Percentiles rank a stretch among this genome's conserved stretches.
Evolutionary conservation across 2,113 vertebrate genomes (phyloP).

Genomic region (Neolamprologus caudopunctatus): DNA sequence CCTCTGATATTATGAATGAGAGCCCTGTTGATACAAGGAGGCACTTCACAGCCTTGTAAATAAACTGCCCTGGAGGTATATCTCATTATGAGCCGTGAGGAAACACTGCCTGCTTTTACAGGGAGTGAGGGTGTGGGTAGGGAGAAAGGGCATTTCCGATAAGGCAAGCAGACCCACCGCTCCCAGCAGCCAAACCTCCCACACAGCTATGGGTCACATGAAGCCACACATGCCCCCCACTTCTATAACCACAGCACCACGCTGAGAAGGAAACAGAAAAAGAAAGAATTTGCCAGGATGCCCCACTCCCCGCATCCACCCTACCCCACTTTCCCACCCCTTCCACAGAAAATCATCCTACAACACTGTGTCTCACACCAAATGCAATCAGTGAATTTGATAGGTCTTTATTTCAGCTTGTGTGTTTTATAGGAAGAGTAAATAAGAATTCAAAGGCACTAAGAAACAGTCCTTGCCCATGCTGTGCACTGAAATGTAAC

Average conservation of each 20-base stretch:
- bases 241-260: neutral
- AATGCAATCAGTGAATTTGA: neutral
- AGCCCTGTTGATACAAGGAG: constrained; percentile 34
- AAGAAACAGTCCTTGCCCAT: neutral
- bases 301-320: neutral
- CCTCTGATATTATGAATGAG: constrained; percentile 22
- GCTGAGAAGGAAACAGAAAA: constrained; percentile 22
- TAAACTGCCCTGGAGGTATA: constrained; percentile 49
- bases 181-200: constrained; percentile 47
- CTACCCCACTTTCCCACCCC: neutral
- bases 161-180: constrained; percentile 34
- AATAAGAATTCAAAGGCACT: neutral
- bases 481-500: fast-evolving
- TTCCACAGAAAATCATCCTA: neutral
- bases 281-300: neutral
- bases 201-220: constrained; percentile 52
- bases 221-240: constrained; percentile 41
- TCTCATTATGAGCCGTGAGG: constrained; percentile 43
- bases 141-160: constrained; percentile 38
- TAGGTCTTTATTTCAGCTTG: neutral
- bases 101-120: constrained; percentile 48
- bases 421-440: neutral
- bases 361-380: neutral
- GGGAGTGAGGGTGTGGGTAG: constrained; percentile 5
- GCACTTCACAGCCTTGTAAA: constrained; percentile 40